Evolutionary conservation across 1,140 invertebrate species (phyloP), one percentile per base, ranked within the genome.

Genomic region (Copidosoma floridanum): DNA sequence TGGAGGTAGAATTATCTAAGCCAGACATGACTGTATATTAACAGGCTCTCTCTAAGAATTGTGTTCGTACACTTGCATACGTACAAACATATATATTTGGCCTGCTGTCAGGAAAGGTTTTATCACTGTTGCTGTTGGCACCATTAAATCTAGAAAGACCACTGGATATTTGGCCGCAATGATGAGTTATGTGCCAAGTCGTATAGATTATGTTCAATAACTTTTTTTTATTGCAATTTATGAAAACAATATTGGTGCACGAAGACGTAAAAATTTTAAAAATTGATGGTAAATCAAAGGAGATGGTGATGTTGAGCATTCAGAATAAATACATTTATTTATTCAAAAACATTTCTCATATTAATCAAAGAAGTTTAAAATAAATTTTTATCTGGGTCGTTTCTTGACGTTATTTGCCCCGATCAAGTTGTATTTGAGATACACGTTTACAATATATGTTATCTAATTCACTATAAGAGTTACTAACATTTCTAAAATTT

Each of bases 381-480:
- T 6, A 58, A 64, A 18, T 69, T 65, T 27, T 16, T 73, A 43
- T 61, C 54, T 0, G 74, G 71, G 52, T 54, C 48, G 2, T 76
- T 73, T 68, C 72, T 74, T 20, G 48, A 81, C 43, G 52, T 82
- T 3, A 71, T 82, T 52, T 77, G 76, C 53, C 76, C 73, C 16
- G 80, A 82, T 41, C 66, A 70, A 57, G 62, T 77, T 43, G 44
- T 81, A 24, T 64, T 67, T 12, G 73, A 75, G 16, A 48, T 82
- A 10, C 56, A 71, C 37, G 67, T 79, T 24, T 74, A 69, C 12
- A 69, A 81, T 66, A 69, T 71, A 1, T 67, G 71, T 20, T 75
- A 71, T 66, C 57, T 81, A 24, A 78, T 82, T 60, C 78, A 82
- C 63, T 76, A 74, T 66, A 77, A 75, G n/a, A 5, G 55, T 82